Conservation (phyloP, 2,797 vertebrate species). For the Dermochelys coriacea region DNA sequence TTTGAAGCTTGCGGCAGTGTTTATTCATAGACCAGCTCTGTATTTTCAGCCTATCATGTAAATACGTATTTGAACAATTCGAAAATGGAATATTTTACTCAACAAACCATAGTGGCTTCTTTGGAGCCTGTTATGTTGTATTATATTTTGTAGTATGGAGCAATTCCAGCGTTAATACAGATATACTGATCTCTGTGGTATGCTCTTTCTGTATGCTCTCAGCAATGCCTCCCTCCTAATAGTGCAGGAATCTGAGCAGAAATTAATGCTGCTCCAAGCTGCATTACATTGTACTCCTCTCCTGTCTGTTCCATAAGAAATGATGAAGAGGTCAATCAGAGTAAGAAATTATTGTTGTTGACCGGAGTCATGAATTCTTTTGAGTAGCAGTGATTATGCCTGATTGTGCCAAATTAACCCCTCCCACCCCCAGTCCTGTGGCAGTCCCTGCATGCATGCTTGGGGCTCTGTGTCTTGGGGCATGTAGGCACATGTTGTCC, state of each 20-base stretch:
- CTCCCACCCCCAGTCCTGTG: background rate
- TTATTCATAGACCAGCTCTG: constrained; percentile 6
- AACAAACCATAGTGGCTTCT: background rate
- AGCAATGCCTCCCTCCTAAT: background rate
- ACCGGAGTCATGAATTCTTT: background rate
- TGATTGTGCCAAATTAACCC: background rate
- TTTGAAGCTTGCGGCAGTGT: constrained; percentile 13
- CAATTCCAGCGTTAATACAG: background rate
- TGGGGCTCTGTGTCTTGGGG: background rate
- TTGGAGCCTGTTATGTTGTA: background rate
- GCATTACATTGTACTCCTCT: background rate
- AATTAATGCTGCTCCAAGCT: background rate
- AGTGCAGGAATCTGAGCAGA: background rate
- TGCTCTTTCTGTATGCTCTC: background rate
- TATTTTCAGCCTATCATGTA: constrained; percentile 13
- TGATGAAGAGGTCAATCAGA: background rate
- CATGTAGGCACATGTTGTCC: background rate
- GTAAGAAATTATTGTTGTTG: background rate
- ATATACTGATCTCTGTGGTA: background rate
- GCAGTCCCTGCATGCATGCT: background rate
- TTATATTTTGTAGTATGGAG: background rate
- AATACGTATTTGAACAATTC: constrained; percentile 16
- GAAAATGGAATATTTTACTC: constrained; percentile 17
- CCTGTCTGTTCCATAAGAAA: background rate
- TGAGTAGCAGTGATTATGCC: background rate